Evolutionary conservation across 1,140 invertebrate genomes (phyloP).

Genomic region (Brachionus manjavacas): DNA sequence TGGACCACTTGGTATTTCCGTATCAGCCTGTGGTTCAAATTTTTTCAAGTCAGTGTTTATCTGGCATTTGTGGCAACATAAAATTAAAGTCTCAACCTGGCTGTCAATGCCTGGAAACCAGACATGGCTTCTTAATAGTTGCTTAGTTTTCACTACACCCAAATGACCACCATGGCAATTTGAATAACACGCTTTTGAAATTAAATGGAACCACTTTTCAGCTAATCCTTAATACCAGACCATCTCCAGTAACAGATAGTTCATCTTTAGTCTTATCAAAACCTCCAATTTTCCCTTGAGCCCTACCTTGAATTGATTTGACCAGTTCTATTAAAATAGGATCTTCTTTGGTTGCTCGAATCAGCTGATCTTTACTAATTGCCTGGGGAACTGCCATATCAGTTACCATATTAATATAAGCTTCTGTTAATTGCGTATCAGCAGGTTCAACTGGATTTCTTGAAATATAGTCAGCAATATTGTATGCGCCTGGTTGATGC

Average conservation of each 20-base stretch:
- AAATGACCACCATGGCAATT: constrained; percentile 44
- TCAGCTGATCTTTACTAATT: background rate
- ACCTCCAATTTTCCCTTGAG: background rate
- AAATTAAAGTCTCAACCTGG: constrained; percentile 42
- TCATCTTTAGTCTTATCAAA: background rate
- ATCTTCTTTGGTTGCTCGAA: background rate
- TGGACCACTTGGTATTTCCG: constrained; percentile 44
- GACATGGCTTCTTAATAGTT: constrained; percentile 44
- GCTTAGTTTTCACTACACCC: constrained; percentile 45
- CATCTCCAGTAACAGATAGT: background rate
- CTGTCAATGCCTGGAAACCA: constrained; percentile 45
- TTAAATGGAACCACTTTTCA: constrained; percentile 44
- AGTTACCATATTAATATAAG: background rate
- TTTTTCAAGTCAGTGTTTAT: constrained; percentile 45
- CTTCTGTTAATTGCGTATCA: background rate
- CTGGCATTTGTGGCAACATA: constrained; percentile 45
- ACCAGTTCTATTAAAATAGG: background rate
- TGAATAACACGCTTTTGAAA: constrained; percentile 43
- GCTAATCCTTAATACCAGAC: constrained; percentile 40
- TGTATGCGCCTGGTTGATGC: background rate
- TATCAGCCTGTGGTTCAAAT: constrained; percentile 46
- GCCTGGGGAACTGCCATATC: background rate
- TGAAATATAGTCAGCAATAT: background rate
- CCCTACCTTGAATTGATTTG: background rate
- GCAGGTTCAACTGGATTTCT: background rate